Evolutionary conservation across 2,888 invertebrate genomes (phyloP).

Genomic region (Tetrapedia diversipes): DNA sequence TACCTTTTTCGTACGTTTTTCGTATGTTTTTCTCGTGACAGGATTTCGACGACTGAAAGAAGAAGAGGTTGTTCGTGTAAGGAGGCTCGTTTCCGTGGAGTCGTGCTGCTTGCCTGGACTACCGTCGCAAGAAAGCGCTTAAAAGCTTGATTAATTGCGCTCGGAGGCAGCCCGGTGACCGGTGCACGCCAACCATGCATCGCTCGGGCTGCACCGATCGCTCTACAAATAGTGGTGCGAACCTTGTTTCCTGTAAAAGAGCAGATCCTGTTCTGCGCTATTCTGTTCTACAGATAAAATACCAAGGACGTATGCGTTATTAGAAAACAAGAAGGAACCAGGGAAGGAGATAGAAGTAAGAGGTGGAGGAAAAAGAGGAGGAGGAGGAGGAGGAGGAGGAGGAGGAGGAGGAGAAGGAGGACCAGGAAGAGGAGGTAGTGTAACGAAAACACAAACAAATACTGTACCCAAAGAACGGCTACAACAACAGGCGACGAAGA

Average conservation of each 20-base stretch:
- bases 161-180: slow-evolving; percentile 29
- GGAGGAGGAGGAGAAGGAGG: not conserved
- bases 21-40: not conserved
- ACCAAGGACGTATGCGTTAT: slow-evolving; percentile 18
- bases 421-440: not conserved
- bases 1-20: not conserved
- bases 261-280: slow-evolving; percentile 9
- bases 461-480: slow-evolving; percentile 8
- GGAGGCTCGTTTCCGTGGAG: slow-evolving; percentile 6
- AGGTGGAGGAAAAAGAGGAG: too few species aligned
- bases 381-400: not conserved
- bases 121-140: slow-evolving; percentile 29
- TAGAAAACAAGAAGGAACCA: not conserved
- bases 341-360: not conserved
- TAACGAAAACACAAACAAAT: slow-evolving; percentile 1
- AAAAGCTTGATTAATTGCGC: slow-evolving; percentile 49
- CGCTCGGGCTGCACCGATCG: slow-evolving; percentile 17
- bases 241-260: slow-evolving; percentile 18
- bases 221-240: slow-evolving; percentile 22
- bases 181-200: slow-evolving; percentile 49
- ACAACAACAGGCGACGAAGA: slow-evolving; percentile 7
- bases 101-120: not conserved
- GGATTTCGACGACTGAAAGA: not conserved
- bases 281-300: slow-evolving; percentile 9
- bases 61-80: not conserved